Base-by-base conservation (phyloP, 2,797 vertebrate genomes). In the Craterocephalus amniculus region DNA sequence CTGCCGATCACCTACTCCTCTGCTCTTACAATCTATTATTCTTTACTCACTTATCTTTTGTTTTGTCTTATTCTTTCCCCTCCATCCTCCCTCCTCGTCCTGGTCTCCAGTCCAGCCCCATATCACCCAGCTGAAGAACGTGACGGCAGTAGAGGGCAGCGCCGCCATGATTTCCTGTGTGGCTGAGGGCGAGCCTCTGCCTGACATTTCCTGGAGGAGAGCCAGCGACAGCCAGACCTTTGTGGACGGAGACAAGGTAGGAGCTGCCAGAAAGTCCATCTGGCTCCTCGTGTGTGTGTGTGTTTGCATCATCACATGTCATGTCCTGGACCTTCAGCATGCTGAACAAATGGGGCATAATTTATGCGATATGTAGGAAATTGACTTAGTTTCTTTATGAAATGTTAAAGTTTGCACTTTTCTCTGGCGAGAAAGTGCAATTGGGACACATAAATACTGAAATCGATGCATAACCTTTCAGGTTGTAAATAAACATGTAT, bases 191-290 rank as follows among this genome's bases (percentile, higher is more conserved):
- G 97, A 99, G 84, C 98, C 98, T 4, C 61, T 96, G 72, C 97
- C 98, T 32, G 96, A 97, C 86, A 97, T 99, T 77, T 97, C 95
- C 63, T 99, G 97, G 97, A 98, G 96, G 88, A 96, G 97, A 92
- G 95, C 95, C 48, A 84, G 81, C 24, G 96, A 99, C 77, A 96
- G 97, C 27, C 87, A 92, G 90, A 95, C 92, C 63, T 98, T 98
- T 80, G 91, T 94, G 54, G 96, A 96, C 70, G 96, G 96, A 60
- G 95, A 96, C 89, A 97, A 98, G 98, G 98, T 99, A 96, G 45
- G 24, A 61, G 60, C 35, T 64, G 78, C 80, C 83, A 82, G 38
- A 32, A 67, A 72, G 70, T 79, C 79, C 78, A 81, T 80, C 86
- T 83, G 84, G 71, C 58, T 62, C 1, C 51, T 35, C 40, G 31